A percentile compares a stretch with the other conserved stretches of the same genome.
phyloP scores from a whole-genome alignment of 2,888 invertebrate species.

The Auanema freiburgensis region DNA sequence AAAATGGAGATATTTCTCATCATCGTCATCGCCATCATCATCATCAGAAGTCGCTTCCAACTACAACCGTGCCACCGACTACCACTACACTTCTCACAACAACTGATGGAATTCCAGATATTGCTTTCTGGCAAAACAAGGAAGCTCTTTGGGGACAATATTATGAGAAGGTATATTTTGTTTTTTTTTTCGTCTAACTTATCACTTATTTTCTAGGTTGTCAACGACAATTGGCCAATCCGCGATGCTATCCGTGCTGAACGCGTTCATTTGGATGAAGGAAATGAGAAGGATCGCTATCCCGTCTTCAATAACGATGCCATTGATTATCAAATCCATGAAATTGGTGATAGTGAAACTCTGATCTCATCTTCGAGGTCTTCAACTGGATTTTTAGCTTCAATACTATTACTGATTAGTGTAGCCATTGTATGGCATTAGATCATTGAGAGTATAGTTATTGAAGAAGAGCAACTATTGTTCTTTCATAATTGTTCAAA shows the following conservation, averaged over 20 bases:
- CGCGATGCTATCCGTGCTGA: conserved; percentile 29
- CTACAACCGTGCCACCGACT: conserved; percentile 20
- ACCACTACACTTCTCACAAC: conserved; percentile 17
- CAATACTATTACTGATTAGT: too few species aligned
- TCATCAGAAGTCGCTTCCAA: conserved; percentile 27
- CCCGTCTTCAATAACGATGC: conserved; percentile 18
- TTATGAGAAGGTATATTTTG: conserved; percentile 31
- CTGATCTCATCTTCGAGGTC: too few species aligned
- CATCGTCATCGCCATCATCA: conserved; percentile 31
- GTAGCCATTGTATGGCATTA: too few species aligned
- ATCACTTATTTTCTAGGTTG: conserved; percentile 5
- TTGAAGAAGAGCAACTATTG: too few species aligned
- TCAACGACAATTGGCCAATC: conserved; percentile 24
- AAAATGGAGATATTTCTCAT: conserved; percentile 36
- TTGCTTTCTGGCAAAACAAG: conserved; percentile 8
- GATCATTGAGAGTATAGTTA: too few species aligned
- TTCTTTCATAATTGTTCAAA: too few species aligned
- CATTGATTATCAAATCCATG: conserved; percentile 45
- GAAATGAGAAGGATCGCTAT: conserved; percentile 31
- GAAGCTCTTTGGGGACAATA: conserved; percentile 38
- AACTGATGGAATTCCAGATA: conserved; percentile 4
- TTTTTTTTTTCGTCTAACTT: neutral
- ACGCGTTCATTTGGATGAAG: conserved; percentile 31
- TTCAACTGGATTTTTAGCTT: too few species aligned
- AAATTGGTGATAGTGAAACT: conserved; percentile 44